Base-by-base conservation (phyloP, 2,888 invertebrate genomes). In the Rhagium mordax region DNA sequence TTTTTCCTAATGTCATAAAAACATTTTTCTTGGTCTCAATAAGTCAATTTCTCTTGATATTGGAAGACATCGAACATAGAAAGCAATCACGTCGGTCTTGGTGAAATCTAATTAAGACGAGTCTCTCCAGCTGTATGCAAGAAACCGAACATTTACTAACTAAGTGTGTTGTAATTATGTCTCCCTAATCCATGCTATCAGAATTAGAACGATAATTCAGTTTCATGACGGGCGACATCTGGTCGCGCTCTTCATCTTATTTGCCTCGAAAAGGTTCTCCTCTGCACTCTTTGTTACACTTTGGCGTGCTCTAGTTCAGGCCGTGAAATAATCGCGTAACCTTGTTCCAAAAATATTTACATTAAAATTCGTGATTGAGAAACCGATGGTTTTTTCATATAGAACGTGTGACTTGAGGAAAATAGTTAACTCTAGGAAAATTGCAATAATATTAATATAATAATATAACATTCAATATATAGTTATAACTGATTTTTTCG, bases 171-270 rank as follows among this genome's bases (percentile, higher is more conserved):
- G 77, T 72, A 74, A 78, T 79, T 78, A 79, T 77, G 80, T 79
- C 77, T 70, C 72, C 76, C 72, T 75, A 79, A 82, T 81, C 80
- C 77, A 75, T 79, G 80, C 77, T 78, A 80, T 79, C 76, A 72
- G 76, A 79, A 81, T 79, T 81, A 77, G 75, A 61, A 70, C 79
- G 77, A 82, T 82, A 83, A 83, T 81, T 82, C 78, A 82, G 81
- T 78, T 81, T 79, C 74, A 79, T 71, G 79, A 77, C 77, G 71
- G 72, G 74, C 73, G 73, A 75, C 78, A 78, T 76, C 78, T 78
- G 78, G 76, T 55, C 65, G n/a, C 70, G 71, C 69, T 71, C 70
- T 75, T 57, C 62, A 64, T 76, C 73, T 77, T 77, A 70, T 70
- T 70, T 60, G 68, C 53, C 65, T 53, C 6, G 18, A 16, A 65